Base-by-base conservation (phyloP, 1,140 invertebrate species). In the Bombus difficillimus region DNA sequence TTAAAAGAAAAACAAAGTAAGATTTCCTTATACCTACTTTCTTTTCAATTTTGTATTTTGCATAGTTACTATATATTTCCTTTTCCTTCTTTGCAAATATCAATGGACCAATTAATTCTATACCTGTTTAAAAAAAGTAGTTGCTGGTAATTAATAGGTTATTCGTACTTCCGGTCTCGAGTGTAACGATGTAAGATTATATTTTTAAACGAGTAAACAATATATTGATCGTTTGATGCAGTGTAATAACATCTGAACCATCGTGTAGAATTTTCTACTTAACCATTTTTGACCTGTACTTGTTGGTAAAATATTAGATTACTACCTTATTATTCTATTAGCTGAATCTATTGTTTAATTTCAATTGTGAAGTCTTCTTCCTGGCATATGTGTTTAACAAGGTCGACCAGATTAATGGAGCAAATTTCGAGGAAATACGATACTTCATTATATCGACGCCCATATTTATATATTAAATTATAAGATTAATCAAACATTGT, bases 261-360 rank as follows among this genome's bases (percentile, higher is more conserved):
- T 64, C 28, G 59, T 64, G 4, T 41, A 62, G 8, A 47, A 80
- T 69, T 53, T 32, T 68, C 41, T 28, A 6, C 25, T 64, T 64
- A 18, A 32, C 18, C 32, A 32, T 79, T 68, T 68, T 47, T 43
- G 1, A 78, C n/a, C 5, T 5, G 2, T 59, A 12, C 18, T 43
- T 37, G 4, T 15, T 64, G 2, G 15, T 66, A 32, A 64, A 79
- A 68, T 34, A 18, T 53, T 28, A 43, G 2, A 53, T 80, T 25
- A 71, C 5, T 64, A 64, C 25, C n/a, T 43, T n/a, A 71, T 59
- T 71, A 57, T 32, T 28, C 47, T 41, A 72, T 41, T 41, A 57
- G 15, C 15, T 3, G 4, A 72, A 81, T 57, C 41, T 59, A 81
- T 72, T 81, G 18, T 81, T 78, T 66, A 66, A 66, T 79, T 80